phyloP scores from a whole-genome alignment of 2,888 invertebrate species.

The Nephrotoma guestfalica region DNA sequence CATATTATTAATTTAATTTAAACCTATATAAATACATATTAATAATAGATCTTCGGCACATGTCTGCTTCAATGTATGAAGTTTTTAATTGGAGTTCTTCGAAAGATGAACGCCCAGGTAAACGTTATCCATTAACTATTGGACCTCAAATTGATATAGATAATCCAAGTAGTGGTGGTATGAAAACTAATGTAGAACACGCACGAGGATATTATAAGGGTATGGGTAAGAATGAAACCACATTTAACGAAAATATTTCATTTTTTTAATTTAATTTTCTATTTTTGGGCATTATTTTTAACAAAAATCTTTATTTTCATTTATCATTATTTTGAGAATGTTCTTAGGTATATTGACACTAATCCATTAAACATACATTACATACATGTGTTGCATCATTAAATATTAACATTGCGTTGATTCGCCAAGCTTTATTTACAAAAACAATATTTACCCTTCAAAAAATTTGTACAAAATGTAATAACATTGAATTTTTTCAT shows the following conservation, averaged over 20 bases:
- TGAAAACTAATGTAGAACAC: not conserved
- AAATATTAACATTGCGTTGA: not conserved
- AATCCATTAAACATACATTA: not conserved
- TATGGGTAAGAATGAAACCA: not conserved
- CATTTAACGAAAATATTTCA: not conserved
- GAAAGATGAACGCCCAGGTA: constrained; percentile 33
- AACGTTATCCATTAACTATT: constrained; percentile 29
- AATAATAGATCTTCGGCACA: constrained; percentile 32
- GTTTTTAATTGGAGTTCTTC: constrained; percentile 49
- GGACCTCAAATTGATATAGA: constrained; percentile 33
- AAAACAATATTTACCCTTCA: no score
- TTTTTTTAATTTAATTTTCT: not conserved
- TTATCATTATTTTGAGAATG: not conserved
- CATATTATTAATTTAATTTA: not conserved
- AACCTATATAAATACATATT: not conserved
- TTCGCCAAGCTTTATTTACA: no score
- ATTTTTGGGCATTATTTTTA: not conserved
- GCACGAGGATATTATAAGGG: constrained; percentile 3
- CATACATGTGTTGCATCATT: not conserved
- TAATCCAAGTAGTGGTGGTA: not conserved
- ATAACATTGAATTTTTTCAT: no score
- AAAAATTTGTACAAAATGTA: no score
- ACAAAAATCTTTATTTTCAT: not conserved
- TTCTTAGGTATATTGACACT: not conserved
- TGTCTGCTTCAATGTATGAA: constrained; percentile 59